Evolutionary conservation across 2,797 vertebrate genomes (phyloP), one percentile per base, ranked within the genome.

Genomic region (Sebastes hubbsi): DNA sequence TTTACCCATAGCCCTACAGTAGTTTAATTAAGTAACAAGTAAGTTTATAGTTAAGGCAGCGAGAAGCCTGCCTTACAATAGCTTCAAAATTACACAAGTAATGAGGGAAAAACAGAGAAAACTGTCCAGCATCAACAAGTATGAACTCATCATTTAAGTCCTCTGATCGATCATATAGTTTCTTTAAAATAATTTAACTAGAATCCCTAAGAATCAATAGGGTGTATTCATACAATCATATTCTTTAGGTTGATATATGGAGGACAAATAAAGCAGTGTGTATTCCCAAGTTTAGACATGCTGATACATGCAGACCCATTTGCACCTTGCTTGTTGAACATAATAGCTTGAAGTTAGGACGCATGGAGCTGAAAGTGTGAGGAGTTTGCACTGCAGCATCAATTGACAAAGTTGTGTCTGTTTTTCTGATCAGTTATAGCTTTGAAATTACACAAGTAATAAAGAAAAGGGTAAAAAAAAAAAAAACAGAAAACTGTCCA

Each of bases 291-390:
- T 74, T 62, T 58, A 59, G 68, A 49, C 18, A 24, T 16, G 66
- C 30, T 3, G 64, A 30, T 18, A 25, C 36, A 36, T 36, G 36
- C 61, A 22, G 80, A 13, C 62, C 32, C 3, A 72, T 90, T 89
- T 77, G 18, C 82, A 87, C 77, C 24, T 81, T 20, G 27, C 27
- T 30, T 10, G 2, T 54, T 2, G 24, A 58, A 14, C 5, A 25
- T 24, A 25, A 42, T 0, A 32, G 34, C 16, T 25, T 46, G 2
- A 25, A 14, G 16, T 54, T 59, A 4, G 32, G 3, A 29, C 22
- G 46, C 46, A 49, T 20, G 46, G 46, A 49, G 46, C 7, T 49
- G 46, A 36, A 20, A 20, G 62, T 16, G 69, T 8, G 29, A 34
- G 38, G 32, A 61, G 24, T 56, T 46, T 4, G 13, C 13, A 7